Evolutionary conservation across 2,797 vertebrate species (phyloP).

Genomic region (Danio aesculapii): DNA sequence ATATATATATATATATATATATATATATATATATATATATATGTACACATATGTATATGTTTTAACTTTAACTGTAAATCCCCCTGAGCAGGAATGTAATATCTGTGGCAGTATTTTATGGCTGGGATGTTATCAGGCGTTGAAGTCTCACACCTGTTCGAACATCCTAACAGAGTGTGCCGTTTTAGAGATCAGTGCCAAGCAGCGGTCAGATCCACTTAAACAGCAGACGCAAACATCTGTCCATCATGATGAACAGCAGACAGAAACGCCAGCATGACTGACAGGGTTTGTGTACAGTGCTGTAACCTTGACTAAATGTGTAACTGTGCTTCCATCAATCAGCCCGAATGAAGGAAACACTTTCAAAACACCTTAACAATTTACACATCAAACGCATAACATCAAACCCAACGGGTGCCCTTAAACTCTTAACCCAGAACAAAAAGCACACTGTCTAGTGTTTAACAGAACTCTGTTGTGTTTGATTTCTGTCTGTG

Average conservation of each 20-base stretch:
- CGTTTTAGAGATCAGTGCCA: slow-evolving; percentile 16
- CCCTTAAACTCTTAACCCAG: background rate
- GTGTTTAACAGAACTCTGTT: background rate
- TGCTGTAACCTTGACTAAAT: slow-evolving; percentile 16
- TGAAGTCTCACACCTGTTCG: slow-evolving; percentile 3
- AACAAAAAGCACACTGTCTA: background rate
- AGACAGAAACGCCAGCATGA: background rate
- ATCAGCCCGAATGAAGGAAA: background rate
- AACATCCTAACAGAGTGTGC: background rate
- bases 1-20: no score
- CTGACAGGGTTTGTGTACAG: slow-evolving; percentile 12
- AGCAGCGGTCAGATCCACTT: slow-evolving; percentile 16
- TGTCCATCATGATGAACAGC: background rate
- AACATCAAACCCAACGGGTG: background rate
- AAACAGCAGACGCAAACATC: slow-evolving; percentile 12
- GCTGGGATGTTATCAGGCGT: slow-evolving; percentile 3
- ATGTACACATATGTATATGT: no score
- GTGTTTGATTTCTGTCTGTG: no score
- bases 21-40: no score
- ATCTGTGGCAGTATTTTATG: background rate
- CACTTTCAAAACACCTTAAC: background rate
- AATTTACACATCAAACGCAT: background rate
- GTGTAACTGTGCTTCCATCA: background rate
- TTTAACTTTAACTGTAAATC: background rate
- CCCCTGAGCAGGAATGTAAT: background rate